A percentile compares a stretch with the other conserved stretches of the same genome.
These are phyloP conservation scores for Drosophila ezoana DNA, from an alignment of 2,888 invertebrate genomes.

Conservation along the genomic window DNA sequence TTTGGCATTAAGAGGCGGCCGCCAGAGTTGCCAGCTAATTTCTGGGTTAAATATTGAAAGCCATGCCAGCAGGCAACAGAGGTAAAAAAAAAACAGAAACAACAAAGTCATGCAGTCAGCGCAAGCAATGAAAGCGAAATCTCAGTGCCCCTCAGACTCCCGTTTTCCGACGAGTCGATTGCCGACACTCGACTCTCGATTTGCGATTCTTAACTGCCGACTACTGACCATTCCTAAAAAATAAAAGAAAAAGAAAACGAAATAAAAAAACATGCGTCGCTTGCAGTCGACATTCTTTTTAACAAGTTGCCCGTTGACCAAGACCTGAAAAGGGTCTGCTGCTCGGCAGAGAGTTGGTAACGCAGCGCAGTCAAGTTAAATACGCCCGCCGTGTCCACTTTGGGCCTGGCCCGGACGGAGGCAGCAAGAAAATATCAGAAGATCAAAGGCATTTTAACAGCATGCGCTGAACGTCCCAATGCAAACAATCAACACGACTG, in stretches of 20 bases:
- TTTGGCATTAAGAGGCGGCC: constrained; percentile 54
- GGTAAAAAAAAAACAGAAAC: constrained; percentile 35
- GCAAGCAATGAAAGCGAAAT: constrained; percentile 77
- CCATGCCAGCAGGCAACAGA: constrained; percentile 5
- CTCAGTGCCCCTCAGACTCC: constrained; percentile 43
- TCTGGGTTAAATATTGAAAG: constrained; percentile 75
- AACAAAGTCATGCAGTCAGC: constrained; percentile 59
- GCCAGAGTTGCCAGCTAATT: constrained; percentile 65
- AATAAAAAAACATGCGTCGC: constrained; percentile 66
- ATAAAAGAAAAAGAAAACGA: constrained; percentile 16
- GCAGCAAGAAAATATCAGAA: constrained; percentile 74
- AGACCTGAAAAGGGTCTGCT: constrained; percentile 66
- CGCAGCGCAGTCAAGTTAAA: constrained; percentile 69
- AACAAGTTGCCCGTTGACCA: constrained; percentile 69
- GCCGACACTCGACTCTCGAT: constrained; percentile 41
- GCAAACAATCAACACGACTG: constrained; percentile 80
- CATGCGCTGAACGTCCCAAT: constrained; percentile 71
- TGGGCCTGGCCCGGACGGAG: constrained; percentile 41
- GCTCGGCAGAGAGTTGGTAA: constrained; percentile 28
- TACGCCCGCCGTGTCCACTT: constrained; percentile 77
- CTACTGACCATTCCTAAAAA: constrained; percentile 38
- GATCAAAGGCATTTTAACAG: constrained; percentile 82
- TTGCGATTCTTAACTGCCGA: constrained; percentile 47
- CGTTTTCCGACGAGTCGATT: constrained; percentile 29
- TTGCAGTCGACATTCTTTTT: constrained; percentile 77